These are phyloP conservation scores for Colostygia pectinataria DNA, from an alignment of 2,888 invertebrate genomes.

Conservation along the genomic window DNA sequence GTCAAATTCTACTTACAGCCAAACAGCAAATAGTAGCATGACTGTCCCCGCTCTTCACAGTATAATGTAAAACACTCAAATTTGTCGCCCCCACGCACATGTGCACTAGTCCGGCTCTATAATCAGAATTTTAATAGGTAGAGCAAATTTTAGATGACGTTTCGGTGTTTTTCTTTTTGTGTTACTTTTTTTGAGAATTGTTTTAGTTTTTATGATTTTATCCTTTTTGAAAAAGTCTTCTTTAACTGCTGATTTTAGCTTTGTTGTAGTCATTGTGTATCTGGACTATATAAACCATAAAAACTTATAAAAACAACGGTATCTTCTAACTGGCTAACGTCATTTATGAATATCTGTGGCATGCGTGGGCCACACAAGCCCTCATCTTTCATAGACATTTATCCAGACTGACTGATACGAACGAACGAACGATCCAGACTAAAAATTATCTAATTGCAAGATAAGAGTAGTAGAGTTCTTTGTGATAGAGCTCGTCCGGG, in stretches of 20 bases:
- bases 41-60: conserved; percentile 33
- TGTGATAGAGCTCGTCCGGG: too few relatives aligned
- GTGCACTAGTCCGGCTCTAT: conserved; percentile 46
- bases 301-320: background rate
- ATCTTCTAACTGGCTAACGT: background rate
- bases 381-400: too few relatives aligned
- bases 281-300: background rate
- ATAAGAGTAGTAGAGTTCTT: too few relatives aligned
- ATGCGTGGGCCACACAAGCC: too few relatives aligned
- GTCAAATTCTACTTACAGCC: conserved; percentile 43
- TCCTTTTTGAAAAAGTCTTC: background rate
- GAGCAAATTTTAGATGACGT: conserved; percentile 25
- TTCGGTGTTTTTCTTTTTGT: conserved; percentile 1
- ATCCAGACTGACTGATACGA: too few relatives aligned
- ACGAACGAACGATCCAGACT: too few relatives aligned
- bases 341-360: too few relatives aligned
- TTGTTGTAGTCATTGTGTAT: conserved; percentile 2
- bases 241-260: background rate
- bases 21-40: conserved; percentile 44
- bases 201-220: background rate
- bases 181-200: conserved; percentile 13
- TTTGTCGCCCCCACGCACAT: conserved; percentile 47
- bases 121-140: conserved; percentile 42
- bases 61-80: conserved; percentile 43
- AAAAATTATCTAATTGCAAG: too few relatives aligned